phyloP scores from a whole-genome alignment of 2,888 invertebrate genomes.

The Lasioglossum zephyrum region DNA sequence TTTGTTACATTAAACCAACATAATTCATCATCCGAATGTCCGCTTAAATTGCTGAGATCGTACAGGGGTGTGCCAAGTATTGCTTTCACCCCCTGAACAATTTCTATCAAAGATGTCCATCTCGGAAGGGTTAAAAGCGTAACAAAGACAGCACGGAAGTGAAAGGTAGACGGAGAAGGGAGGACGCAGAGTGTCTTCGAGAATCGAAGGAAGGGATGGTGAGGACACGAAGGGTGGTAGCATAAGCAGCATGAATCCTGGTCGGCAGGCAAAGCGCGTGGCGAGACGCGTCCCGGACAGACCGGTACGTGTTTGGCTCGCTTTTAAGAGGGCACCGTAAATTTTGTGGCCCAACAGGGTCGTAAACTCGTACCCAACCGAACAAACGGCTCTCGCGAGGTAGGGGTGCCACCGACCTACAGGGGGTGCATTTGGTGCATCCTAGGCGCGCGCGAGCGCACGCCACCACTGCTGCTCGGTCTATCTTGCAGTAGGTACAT shows the following conservation, averaged over 20 bases:
- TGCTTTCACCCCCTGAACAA: neutral
- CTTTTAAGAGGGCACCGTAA: conserved; percentile 75
- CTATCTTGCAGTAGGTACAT: neutral
- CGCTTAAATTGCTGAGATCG: no score
- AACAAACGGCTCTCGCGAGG: conserved; percentile 64
- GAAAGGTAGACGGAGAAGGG: neutral
- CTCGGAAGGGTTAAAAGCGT: conserved; percentile 25
- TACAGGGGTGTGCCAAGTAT: neutral
- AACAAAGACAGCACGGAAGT: neutral
- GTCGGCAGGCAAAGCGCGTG: conserved; percentile 63
- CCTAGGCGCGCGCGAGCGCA: conserved; percentile 50
- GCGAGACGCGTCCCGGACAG: conserved; percentile 43
- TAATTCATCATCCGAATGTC: no score
- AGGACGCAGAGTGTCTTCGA: neutral
- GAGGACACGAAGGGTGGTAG: conserved; percentile 5
- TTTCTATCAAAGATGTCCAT: neutral
- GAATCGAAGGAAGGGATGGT: neutral
- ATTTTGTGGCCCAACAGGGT: conserved; percentile 78
- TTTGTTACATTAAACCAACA: no score
- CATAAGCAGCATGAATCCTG: conserved; percentile 16
- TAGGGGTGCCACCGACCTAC: conserved; percentile 54
- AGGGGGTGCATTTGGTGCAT: conserved; percentile 50
- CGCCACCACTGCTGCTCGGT: conserved; percentile 15
- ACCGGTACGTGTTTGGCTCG: conserved; percentile 76
- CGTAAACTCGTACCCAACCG: conserved; percentile 62